phyloP scores from a whole-genome alignment of 2,888 invertebrate genomes.

The Latheticus oryzae region DNA sequence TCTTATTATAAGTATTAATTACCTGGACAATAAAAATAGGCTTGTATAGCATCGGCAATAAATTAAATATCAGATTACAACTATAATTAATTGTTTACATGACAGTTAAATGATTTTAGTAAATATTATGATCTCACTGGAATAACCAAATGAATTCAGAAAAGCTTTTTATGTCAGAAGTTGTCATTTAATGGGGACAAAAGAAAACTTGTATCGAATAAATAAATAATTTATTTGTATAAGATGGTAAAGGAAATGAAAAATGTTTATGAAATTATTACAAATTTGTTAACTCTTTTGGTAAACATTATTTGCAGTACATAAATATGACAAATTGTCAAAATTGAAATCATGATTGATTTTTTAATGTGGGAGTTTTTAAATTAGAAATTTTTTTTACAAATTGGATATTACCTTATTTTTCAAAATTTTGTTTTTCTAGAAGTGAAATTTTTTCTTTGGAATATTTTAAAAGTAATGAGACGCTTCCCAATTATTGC shows the following conservation, averaged over 20 bases:
- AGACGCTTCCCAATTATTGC: constrained; percentile 1
- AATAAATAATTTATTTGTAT: constrained; percentile 18
- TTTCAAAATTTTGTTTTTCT: too few species aligned
- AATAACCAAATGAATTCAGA: constrained; percentile 39
- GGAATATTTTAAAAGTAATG: too few species aligned
- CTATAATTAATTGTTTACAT: constrained; percentile 41
- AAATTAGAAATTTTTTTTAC: too few species aligned
- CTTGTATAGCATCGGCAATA: constrained; percentile 24
- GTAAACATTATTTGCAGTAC: neutral
- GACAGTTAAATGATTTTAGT: constrained; percentile 40
- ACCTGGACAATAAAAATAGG: constrained; percentile 29
- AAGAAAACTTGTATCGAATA: constrained; percentile 23
- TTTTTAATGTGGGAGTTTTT: too few species aligned
- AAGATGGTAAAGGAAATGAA: too few species aligned
- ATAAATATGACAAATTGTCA: too few species aligned
- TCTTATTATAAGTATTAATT: constrained; percentile 21
- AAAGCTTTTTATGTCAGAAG: constrained; percentile 35
- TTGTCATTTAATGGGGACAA: constrained; percentile 21
- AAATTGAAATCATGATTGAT: too few species aligned
- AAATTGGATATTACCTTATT: too few species aligned
- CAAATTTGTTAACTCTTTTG: constrained; percentile 1
- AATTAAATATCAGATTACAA: constrained; percentile 38
- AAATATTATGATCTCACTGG: constrained; percentile 42
- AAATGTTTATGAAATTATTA: too few species aligned
- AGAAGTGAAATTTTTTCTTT: constrained; percentile 4